Conservation (phyloP, 2,113 vertebrate species). For the Taxidea taxus region DNA sequence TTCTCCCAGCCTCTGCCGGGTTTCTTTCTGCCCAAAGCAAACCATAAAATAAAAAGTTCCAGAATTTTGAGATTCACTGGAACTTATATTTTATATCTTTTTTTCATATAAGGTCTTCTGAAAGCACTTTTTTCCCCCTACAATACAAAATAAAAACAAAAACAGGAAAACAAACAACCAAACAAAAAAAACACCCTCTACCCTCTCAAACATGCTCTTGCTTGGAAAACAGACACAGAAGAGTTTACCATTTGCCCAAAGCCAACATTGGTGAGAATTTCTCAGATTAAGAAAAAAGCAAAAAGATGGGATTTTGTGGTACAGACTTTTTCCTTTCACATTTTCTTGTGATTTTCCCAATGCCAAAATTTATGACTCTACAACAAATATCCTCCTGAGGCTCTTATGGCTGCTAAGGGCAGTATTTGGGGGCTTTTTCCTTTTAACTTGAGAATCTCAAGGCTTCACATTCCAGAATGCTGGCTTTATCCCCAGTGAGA, state of each 20-base stretch:
- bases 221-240: conserved; percentile 23
- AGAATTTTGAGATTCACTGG: not conserved
- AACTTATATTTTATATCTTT: not conserved
- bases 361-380: not conserved
- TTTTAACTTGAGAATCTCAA: not conserved
- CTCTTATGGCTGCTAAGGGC: not conserved
- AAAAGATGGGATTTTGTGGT: not conserved
- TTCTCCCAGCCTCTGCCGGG: not conserved
- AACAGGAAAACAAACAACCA: not conserved
- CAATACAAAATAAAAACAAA: not conserved
- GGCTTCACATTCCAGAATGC: not conserved
- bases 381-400: not conserved
- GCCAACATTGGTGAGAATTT: conserved; percentile 3
- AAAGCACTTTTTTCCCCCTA: not conserved
- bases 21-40: conserved; percentile 1
- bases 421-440: not conserved
- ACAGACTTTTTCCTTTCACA: not conserved
- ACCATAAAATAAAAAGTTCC: not conserved
- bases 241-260: not conserved
- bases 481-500: not conserved
- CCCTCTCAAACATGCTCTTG: conserved; percentile 2
- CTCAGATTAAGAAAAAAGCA: conserved; percentile 33
- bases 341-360: not conserved
- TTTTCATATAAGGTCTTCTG: not conserved
- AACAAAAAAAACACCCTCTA: not conserved